A percentile compares a stretch with the other conserved stretches of the same genome.
These are phyloP conservation scores for Pelobates cultripes DNA, from an alignment of 2,797 vertebrate species.

Conservation along the genomic window DNA sequence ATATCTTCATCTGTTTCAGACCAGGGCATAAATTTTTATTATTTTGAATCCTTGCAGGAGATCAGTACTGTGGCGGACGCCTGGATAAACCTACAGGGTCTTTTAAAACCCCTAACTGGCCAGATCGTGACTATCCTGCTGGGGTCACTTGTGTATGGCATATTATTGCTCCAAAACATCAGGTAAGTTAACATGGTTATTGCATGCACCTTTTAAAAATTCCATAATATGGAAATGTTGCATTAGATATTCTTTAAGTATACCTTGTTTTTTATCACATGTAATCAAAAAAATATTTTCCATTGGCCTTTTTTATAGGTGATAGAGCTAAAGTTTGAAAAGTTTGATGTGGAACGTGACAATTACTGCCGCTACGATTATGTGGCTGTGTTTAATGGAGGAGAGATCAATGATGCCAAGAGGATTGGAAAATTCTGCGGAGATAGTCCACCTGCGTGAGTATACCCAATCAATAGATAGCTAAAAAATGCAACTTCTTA, in stretches of 20 bases:
- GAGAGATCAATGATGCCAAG: conserved; percentile 90
- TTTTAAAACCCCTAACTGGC: conserved; percentile 98
- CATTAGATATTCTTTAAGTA: too few relatives aligned
- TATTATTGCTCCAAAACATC: conserved; percentile 92
- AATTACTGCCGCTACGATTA: conserved; percentile 98
- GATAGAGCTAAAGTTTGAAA: conserved; percentile 95
- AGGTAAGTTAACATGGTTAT: conserved; percentile 74
- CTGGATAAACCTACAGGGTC: conserved; percentile 86
- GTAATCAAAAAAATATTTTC: neutral
- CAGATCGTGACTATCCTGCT: conserved; percentile 93
- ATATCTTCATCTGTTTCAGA: too few relatives aligned
- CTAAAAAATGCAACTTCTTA: neutral
- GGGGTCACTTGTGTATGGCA: conserved; percentile 97
- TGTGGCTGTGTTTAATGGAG: conserved; percentile 92
- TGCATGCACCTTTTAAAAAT: neutral
- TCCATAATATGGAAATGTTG: too few relatives aligned
- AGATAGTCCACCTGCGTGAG: conserved; percentile 94
- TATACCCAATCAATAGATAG: conserved; percentile 46
- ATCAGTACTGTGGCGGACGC: conserved; percentile 94
- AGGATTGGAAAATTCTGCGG: conserved; percentile 96
- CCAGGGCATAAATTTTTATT: neutral
- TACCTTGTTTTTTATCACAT: too few relatives aligned
- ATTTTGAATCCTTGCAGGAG: conserved; percentile 74
- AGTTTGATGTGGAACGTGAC: conserved; percentile 97
- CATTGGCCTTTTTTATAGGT: conserved; percentile 62